Percentiles rank a stretch among this genome's conserved stretches.
Evolutionary conservation across 2,888 invertebrate genomes (phyloP).

Genomic region (Epinotia ramella): DNA sequence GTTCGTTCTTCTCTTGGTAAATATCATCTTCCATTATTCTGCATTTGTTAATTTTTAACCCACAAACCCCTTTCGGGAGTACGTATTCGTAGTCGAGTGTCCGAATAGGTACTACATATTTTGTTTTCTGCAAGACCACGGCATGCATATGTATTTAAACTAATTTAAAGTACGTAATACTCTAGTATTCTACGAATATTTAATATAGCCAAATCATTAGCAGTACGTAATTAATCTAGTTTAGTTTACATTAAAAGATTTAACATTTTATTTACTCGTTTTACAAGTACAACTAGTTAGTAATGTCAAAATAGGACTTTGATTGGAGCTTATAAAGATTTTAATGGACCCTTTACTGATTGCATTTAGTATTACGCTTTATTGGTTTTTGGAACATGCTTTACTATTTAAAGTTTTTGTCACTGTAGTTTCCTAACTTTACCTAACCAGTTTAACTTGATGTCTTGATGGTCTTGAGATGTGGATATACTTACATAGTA

Average conservation of each 20-base stretch:
- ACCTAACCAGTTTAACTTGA: neutral
- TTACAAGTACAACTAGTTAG: too few species aligned
- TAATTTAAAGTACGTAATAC: too few species aligned
- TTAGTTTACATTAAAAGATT: neutral
- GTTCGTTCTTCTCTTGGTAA: conserved; percentile 86
- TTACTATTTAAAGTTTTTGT: neutral
- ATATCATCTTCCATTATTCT: conserved; percentile 44
- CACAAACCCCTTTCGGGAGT: too few species aligned
- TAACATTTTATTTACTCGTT: too few species aligned
- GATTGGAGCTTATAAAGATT: neutral
- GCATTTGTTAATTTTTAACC: too few species aligned
- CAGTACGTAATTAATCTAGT: neutral
- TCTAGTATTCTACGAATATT: too few species aligned
- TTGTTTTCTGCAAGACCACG: too few species aligned
- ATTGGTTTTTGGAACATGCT: neutral
- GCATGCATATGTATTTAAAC: too few species aligned
- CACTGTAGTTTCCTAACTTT: neutral
- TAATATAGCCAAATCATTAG: neutral
- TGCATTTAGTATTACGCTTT: neutral
- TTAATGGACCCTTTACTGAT: neutral
- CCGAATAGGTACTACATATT: too few species aligned
- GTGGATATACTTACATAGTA: too few species aligned
- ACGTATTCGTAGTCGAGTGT: too few species aligned
- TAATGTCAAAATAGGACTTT: neutral
- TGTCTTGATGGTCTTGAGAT: neutral